These are phyloP conservation scores for Cylindroiulus punctatus DNA, from an alignment of 2,888 invertebrate genomes.

Conservation along the genomic window DNA sequence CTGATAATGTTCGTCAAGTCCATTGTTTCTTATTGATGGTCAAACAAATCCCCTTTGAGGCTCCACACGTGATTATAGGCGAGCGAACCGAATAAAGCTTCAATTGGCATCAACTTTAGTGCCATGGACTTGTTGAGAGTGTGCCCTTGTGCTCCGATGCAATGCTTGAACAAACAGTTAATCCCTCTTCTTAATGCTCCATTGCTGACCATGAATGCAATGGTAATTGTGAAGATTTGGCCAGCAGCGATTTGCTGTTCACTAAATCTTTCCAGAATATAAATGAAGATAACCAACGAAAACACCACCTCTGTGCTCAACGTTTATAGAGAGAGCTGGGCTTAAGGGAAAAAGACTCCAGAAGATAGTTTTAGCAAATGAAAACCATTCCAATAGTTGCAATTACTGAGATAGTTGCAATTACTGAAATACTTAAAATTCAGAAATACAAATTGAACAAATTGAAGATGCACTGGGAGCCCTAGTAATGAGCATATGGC, in stretches of 20 bases:
- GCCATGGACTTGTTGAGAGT: conserved; percentile 39
- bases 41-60: conserved; percentile 47
- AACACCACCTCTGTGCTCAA: neutral
- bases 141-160: conserved; percentile 32
- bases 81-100: conserved; percentile 47
- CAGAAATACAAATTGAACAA: too few species aligned
- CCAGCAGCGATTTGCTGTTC: conserved; percentile 42
- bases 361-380: neutral
- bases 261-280: conserved; percentile 41
- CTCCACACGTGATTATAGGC: conserved; percentile 43
- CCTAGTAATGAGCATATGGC: too few species aligned
- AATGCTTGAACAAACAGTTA: conserved; percentile 47
- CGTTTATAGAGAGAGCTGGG: neutral
- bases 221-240: conserved; percentile 45
- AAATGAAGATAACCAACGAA: conserved; percentile 43
- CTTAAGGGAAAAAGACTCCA: neutral
- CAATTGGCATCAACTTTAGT: conserved; percentile 47
- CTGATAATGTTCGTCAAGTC: conserved; percentile 45
- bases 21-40: conserved; percentile 47
- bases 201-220: conserved; percentile 45
- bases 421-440: too few species aligned
- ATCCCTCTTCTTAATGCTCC: conserved; percentile 44
- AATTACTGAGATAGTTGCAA: too few species aligned
- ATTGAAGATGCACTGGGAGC: too few species aligned
- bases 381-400: neutral